Percentiles rank a stretch among this genome's conserved stretches.
Conservation (phyloP, 35 echinoderm and acorn worm species). For the Heliocidaris erythrogramma region DNA sequence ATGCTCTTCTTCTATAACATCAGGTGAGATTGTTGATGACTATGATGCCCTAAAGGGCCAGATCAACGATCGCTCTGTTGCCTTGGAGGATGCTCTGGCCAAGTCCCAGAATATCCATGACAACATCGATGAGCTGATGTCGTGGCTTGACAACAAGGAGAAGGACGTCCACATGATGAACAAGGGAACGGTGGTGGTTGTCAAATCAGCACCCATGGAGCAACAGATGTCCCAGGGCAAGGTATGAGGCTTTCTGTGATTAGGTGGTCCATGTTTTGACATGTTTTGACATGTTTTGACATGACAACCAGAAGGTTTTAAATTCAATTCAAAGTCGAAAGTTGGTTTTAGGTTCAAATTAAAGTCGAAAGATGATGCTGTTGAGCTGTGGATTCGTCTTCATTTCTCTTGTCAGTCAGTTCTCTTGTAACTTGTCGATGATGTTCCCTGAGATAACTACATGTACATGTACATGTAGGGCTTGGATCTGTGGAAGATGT, state of each 20-base stretch:
- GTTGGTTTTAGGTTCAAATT: too few relatives aligned
- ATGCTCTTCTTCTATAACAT: background rate
- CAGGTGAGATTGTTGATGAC: slow-evolving; percentile 79
- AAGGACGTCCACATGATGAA: slow-evolving; percentile 91
- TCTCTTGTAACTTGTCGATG: too few relatives aligned
- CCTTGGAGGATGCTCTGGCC: slow-evolving; percentile 75
- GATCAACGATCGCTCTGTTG: slow-evolving; percentile 68
- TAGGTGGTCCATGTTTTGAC: too few relatives aligned
- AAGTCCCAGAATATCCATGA: slow-evolving; percentile 82
- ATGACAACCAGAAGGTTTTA: too few relatives aligned
- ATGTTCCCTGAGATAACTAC: too few relatives aligned
- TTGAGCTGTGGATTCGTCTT: background rate
- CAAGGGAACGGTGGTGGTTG: slow-evolving; percentile 82
- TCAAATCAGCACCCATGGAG: slow-evolving; percentile 82
- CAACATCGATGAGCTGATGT: slow-evolving; percentile 83
- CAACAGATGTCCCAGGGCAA: slow-evolving; percentile 76
- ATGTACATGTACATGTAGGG: too few relatives aligned
- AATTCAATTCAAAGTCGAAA: too few relatives aligned
- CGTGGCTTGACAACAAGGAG: slow-evolving; percentile 76
- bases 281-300: too few relatives aligned
- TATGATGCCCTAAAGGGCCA: slow-evolving; percentile 72
- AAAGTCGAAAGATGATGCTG: background rate
- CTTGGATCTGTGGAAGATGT: too few relatives aligned
- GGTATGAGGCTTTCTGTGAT: slow-evolving; percentile 28
- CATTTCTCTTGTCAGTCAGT: too few relatives aligned